Percentiles rank a stretch among this genome's conserved stretches.
phyloP scores from a whole-genome alignment of 2,797 vertebrate genomes.

The Valencia hispanica region DNA sequence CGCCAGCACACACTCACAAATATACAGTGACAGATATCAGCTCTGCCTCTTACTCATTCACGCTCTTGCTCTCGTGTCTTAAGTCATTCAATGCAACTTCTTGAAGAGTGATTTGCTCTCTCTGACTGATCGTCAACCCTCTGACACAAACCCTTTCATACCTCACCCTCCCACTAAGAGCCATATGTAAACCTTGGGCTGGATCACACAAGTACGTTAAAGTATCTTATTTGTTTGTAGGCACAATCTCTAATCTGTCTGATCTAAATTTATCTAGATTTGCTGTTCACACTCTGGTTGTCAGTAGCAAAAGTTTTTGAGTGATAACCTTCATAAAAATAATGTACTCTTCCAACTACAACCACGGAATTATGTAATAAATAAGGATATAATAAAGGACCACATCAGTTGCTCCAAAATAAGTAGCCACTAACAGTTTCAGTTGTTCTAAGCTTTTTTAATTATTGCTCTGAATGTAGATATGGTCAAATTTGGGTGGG shows the following conservation, averaged over 20 bases:
- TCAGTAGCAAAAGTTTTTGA: background rate
- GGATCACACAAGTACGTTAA: conserved; percentile 9
- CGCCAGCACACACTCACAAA: conserved; percentile 11
- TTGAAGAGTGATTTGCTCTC: conserved; percentile 74
- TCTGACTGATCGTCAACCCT: conserved; percentile 48
- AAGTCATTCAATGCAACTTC: conserved; percentile 84
- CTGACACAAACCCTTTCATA: conserved; percentile 28
- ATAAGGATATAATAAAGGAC: background rate
- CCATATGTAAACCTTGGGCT: conserved; percentile 63
- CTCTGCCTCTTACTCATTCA: conserved; percentile 35
- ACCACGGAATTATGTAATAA: background rate
- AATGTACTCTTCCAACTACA: background rate
- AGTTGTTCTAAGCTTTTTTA: background rate
- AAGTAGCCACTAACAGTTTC: background rate
- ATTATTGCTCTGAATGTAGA: background rate
- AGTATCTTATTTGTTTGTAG: conserved; percentile 10
- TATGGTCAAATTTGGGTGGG: background rate
- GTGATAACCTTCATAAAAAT: conserved; percentile 8
- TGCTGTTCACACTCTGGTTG: background rate
- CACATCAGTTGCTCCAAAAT: background rate
- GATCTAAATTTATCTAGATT: conserved; percentile 9
- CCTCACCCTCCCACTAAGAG: conserved; percentile 39
- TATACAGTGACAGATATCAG: conserved; percentile 42
- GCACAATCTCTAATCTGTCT: conserved; percentile 20
- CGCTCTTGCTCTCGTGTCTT: conserved; percentile 70